These are phyloP conservation scores for Melanogrammus aeglefinus DNA, from an alignment of 2,797 vertebrate species.

Conservation along the genomic window DNA sequence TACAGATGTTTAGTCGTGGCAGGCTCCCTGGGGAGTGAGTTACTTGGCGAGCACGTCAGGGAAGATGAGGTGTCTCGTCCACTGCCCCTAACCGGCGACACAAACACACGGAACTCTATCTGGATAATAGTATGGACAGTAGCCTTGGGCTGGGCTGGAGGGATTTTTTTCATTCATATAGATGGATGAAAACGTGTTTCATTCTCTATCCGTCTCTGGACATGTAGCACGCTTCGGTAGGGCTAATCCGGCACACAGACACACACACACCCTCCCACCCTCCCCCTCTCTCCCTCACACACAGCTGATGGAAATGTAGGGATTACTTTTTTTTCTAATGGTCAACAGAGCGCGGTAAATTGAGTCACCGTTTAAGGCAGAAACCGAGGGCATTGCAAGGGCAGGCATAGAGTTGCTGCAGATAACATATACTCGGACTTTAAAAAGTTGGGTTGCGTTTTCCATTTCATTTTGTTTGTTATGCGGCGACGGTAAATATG, in stretches of 20 bases:
- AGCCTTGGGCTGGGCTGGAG: not conserved
- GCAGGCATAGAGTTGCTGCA: constrained; percentile 4
- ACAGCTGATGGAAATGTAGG: constrained; percentile 39
- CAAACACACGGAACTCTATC: not conserved
- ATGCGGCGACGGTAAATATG: not conserved
- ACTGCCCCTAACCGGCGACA: not conserved
- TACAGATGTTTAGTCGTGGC: too few species aligned
- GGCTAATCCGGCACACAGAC: constrained; percentile 36
- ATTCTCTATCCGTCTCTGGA: constrained; percentile 7
- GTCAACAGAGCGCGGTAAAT: constrained; percentile 19
- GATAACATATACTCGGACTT: not conserved
- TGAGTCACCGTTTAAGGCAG: constrained; percentile 7
- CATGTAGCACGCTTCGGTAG: constrained; percentile 23
- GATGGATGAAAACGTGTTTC: constrained; percentile 34
- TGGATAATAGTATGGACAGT: not conserved
- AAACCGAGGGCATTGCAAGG: constrained; percentile 29
- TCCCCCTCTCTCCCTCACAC: not conserved
- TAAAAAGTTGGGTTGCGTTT: not conserved
- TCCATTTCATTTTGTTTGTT: not conserved
- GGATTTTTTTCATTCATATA: not conserved
- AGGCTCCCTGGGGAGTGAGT: too few species aligned
- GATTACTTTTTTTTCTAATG: constrained; percentile 37
- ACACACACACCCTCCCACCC: not conserved
- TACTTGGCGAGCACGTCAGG: too few species aligned
- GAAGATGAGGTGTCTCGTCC: too few species aligned